Base-by-base conservation (phyloP, 2,888 invertebrate genomes). In the Gastrophysa polygoni region DNA sequence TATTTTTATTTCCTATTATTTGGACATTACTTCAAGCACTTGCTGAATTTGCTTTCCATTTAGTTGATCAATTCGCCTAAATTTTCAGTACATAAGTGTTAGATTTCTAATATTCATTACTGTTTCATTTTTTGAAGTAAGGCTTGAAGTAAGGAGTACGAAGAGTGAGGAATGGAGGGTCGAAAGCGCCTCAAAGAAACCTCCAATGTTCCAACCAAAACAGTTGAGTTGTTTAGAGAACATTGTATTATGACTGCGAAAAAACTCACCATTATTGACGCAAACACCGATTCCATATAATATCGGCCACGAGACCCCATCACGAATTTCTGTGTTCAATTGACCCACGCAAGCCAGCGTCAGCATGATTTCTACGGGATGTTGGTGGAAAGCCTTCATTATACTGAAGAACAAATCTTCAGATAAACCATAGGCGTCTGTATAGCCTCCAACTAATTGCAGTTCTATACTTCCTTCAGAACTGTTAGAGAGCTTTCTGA, bases 331-430 rank as follows among this genome's bases (percentile, higher is more conserved):
- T 60, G 95, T 95, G 82, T 96, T 97, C 71, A 93, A 81, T 81
- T 96, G 95, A 73, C 95, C 94, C 69, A 95, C 91, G 81, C 96
- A 96, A 46, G 95, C 94, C 66, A 94, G 86, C 7, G 93, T 91
- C 69, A 96, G 84, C 81, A 96, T 95, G 67, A 96, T 90, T 82
- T 95, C 95, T 34, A 92, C 86, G 29, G 91, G 88, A 75, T 92
- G 91, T 75, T 93, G 93, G 83, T 95, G 95, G 85, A 95, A 93
- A 67, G 91, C 90, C 81, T 91, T 89, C 86, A 97, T 91, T 73
- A 96, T 89, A 82, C 89, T 91, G 75, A 89, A 91, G 80, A 95
- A 94, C 50, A 97, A 86, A 78, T 95, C 92, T 78, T 95, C 95
- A 8, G 95, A 93, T 79, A 92, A 92, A 69, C 91, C 88, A 74